phyloP scores from a whole-genome alignment of 2,113 vertebrate species.

The Tringa solitaria region DNA sequence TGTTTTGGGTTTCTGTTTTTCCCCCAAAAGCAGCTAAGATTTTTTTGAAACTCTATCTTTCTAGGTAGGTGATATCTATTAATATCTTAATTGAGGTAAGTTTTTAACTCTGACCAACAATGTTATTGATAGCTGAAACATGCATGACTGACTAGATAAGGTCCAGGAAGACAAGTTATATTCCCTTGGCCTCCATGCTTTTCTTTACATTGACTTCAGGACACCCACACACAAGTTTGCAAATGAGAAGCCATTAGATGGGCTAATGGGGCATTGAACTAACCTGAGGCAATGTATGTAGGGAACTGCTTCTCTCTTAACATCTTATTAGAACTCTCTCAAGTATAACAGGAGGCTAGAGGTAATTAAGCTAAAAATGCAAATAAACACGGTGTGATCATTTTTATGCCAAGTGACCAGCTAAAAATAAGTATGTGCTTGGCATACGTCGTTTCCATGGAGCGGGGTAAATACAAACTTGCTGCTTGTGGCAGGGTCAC shows the following conservation, averaged over 20 bases:
- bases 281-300: conserved; percentile 49
- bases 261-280: conserved; percentile 73
- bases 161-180: background rate
- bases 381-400: conserved; percentile 40
- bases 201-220: conserved; percentile 24
- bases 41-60: background rate
- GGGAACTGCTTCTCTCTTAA: conserved; percentile 53
- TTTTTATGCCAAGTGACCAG: conserved; percentile 48
- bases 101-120: background rate
- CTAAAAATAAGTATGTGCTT: background rate
- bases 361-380: conserved; percentile 61
- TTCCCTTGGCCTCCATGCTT: background rate
- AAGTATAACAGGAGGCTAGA: conserved; percentile 53
- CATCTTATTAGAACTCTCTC: conserved; percentile 65
- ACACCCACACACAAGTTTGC: background rate
- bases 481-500: background rate
- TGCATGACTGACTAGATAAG: background rate
- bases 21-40: background rate
- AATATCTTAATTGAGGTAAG: background rate
- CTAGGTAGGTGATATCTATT: background rate
- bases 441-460: background rate
- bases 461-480: background rate
- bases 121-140: background rate
- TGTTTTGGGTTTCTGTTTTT: background rate
- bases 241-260: conserved; percentile 67